Percentiles rank a stretch among this genome's conserved stretches.
Conservation (phyloP, 2,888 invertebrate genomes). For the Caenorhabditis imperialis region DNA sequence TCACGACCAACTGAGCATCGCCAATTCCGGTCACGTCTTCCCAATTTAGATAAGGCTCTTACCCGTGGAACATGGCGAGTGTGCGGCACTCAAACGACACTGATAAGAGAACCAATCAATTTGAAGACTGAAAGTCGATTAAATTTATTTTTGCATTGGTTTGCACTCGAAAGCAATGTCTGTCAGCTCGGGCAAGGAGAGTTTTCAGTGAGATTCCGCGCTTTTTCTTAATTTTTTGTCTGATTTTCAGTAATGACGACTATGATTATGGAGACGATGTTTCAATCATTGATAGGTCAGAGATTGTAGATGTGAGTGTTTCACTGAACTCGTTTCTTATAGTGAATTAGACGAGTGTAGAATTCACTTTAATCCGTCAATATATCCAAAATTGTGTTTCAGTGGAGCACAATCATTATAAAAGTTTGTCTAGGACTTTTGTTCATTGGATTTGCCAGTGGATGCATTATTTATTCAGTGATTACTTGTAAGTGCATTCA, state of each 20-base stretch:
- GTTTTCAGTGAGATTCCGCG: not conserved
- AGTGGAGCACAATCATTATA: conserved; percentile 48
- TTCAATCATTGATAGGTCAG: conserved; percentile 50
- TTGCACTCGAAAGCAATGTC: too few species aligned
- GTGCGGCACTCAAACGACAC: conserved; percentile 9
- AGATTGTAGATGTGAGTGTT: conserved; percentile 26
- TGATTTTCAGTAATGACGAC: conserved; percentile 14
- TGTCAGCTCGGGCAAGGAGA: conserved; percentile 4
- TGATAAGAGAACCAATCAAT: conserved; percentile 45
- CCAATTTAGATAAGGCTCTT: conserved; percentile 37
- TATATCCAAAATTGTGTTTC: too few species aligned
- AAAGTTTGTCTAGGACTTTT: conserved; percentile 47
- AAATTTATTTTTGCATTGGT: too few species aligned
- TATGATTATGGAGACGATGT: conserved; percentile 52
- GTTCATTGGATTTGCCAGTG: conserved; percentile 52
- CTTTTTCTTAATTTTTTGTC: too few species aligned
- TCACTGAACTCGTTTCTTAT: not conserved
- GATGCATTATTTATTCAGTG: conserved; percentile 56
- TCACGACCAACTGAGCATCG: not conserved
- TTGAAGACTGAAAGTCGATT: conserved; percentile 40
- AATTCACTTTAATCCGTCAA: not conserved
- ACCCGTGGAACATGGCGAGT: conserved; percentile 48
- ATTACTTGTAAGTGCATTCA: conserved; percentile 39
- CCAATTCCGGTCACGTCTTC: not conserved
- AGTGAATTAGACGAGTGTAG: not conserved